A percentile compares a stretch with the other conserved stretches of the same genome.
Conservation (phyloP, 1,140 invertebrate genomes). For the Pomacea maculata region DNA sequence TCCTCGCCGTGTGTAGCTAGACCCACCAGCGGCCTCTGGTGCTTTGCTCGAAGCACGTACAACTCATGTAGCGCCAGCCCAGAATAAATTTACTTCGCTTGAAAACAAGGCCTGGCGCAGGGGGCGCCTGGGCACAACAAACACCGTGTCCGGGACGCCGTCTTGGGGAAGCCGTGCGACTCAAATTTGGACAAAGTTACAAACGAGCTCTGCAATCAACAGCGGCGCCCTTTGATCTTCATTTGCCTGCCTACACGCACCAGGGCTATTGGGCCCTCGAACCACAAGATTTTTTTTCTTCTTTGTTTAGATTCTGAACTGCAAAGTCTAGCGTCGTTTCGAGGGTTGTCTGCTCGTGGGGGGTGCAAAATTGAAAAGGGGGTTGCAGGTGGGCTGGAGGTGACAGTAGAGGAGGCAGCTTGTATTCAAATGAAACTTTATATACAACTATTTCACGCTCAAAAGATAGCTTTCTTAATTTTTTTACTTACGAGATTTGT, state of each 20-base stretch:
- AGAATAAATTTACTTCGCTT: constrained; percentile 12
- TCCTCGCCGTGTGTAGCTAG: too few species aligned
- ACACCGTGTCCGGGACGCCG: background rate
- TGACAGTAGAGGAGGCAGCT: background rate
- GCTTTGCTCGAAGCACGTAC: constrained; percentile 9
- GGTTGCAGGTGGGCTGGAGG: background rate
- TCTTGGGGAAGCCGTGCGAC: background rate
- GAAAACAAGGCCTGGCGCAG: background rate
- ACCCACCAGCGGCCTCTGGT: too few species aligned
- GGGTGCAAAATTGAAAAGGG: background rate
- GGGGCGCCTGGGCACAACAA: background rate
- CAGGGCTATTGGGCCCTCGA: too few species aligned
- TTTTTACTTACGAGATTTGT: too few species aligned
- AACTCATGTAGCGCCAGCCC: background rate
- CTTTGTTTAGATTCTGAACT: constrained; percentile 2
- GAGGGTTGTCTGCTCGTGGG: too few species aligned
- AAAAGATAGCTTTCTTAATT: too few species aligned
- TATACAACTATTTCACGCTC: too few species aligned
- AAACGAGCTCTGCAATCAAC: constrained; percentile 6
- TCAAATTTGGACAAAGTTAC: constrained; percentile 21
- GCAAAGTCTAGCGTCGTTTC: background rate
- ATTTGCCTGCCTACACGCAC: constrained; percentile 2
- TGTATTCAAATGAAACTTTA: too few species aligned
- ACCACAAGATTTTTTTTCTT: background rate
- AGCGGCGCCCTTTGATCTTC: constrained; percentile 16